phyloP scores from a whole-genome alignment of 2,888 invertebrate species.

The Metacarcinus magister region DNA sequence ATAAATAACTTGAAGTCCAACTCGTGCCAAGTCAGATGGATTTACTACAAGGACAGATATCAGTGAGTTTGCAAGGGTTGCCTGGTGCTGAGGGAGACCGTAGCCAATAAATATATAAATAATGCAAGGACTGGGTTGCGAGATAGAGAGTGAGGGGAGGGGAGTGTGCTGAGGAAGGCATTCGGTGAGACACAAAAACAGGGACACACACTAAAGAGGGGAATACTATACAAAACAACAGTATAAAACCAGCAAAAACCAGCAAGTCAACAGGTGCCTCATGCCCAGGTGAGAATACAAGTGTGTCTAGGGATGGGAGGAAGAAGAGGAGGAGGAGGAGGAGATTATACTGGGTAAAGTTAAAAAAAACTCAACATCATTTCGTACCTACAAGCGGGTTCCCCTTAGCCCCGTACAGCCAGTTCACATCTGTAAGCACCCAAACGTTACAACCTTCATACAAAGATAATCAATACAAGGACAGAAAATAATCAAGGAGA shows the following conservation, averaged over 20 bases:
- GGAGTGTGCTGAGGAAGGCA: not conserved
- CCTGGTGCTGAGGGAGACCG: not conserved
- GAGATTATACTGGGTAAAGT: not conserved
- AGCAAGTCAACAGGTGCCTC: conserved; percentile 40
- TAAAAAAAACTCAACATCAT: conserved; percentile 34
- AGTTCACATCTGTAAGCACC: conserved; percentile 80
- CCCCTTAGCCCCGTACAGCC: conserved; percentile 79
- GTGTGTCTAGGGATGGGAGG: not conserved
- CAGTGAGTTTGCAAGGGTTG: not conserved
- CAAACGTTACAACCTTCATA: conserved; percentile 72
- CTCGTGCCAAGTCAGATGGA: not conserved
- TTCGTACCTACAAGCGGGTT: conserved; percentile 75
- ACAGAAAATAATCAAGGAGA: not conserved
- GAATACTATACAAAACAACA: conserved; percentile 23
- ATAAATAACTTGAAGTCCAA: not conserved
- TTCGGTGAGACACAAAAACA: not conserved
- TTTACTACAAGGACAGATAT: not conserved
- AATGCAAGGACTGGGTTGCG: not conserved
- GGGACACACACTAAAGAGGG: not conserved
- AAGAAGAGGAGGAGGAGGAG: not conserved
- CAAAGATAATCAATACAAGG: not conserved
- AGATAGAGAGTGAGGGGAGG: too few relatives aligned
- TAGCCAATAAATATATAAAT: not conserved
- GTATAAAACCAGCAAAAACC: conserved; percentile 1
- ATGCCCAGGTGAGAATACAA: conserved; percentile 11